phyloP scores from a whole-genome alignment of 2,113 vertebrate species.

The Rhodinocichla rosea region DNA sequence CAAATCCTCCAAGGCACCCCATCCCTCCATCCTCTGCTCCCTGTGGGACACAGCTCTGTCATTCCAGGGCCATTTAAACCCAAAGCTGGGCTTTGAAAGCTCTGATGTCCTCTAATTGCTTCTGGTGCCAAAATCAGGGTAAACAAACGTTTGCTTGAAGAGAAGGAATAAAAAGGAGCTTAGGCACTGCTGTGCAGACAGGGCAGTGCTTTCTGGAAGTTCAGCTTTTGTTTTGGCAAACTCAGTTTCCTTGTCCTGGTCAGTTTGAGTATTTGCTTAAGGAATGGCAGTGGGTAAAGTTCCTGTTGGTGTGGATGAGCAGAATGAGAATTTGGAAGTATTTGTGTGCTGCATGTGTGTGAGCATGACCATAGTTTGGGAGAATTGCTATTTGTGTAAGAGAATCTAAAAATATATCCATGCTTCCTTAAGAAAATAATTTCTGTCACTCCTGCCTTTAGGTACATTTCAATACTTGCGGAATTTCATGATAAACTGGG shows the following conservation, averaged over 20 bases:
- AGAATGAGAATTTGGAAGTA: neutral
- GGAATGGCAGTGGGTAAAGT: neutral
- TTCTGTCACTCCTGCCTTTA: neutral
- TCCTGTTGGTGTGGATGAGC: neutral
- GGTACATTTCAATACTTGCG: neutral
- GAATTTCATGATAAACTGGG: neutral
- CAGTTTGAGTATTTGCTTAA: neutral
- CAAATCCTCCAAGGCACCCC: neutral
- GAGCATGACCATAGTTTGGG: neutral
- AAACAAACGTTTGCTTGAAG: conserved; percentile 8
- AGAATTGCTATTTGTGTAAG: neutral
- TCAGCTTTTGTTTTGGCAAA: neutral
- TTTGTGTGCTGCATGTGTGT: neutral
- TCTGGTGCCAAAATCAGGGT: conserved; percentile 4
- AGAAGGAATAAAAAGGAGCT: neutral
- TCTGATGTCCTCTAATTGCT: neutral
- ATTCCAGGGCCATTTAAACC: neutral
- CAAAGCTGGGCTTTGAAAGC: neutral
- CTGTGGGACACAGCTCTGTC: neutral
- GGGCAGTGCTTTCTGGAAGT: neutral
- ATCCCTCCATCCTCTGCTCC: neutral
- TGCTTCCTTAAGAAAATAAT: neutral
- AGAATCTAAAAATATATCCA: neutral
- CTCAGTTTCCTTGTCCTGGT: neutral
- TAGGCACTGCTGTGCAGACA: neutral